Evolutionary conservation across 2,888 invertebrate species (phyloP).

Genomic region (Brachyopa scutellaris): DNA sequence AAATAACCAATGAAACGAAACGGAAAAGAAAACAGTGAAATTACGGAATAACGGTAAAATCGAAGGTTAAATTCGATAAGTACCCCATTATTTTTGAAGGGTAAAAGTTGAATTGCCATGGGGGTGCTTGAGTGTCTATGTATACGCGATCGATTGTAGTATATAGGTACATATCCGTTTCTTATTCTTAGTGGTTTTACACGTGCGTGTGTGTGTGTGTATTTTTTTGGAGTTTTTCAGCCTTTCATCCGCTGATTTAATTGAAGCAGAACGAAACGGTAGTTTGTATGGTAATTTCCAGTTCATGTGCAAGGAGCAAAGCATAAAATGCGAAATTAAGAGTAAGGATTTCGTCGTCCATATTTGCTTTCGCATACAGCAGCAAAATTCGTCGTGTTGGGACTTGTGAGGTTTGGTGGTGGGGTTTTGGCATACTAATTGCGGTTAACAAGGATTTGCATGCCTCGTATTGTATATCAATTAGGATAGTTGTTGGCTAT

Average conservation of each 20-base stretch:
- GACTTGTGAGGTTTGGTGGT: neutral
- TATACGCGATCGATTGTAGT: constrained; percentile 21
- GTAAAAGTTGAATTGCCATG: constrained; percentile 58
- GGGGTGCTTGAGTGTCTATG: constrained; percentile 41
- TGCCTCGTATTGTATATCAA: constrained; percentile 57
- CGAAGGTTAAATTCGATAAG: constrained; percentile 66
- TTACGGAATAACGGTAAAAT: constrained; percentile 33
- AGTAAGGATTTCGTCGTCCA: constrained; percentile 29
- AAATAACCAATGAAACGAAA: neutral
- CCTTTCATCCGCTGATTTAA: constrained; percentile 40
- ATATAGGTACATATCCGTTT: too few species aligned
- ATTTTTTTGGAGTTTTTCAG: neutral
- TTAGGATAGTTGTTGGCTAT: constrained; percentile 59
- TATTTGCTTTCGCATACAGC: too few species aligned
- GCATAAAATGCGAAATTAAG: constrained; percentile 46
- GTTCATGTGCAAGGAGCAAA: constrained; percentile 50
- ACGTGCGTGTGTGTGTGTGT: neutral
- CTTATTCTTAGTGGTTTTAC: constrained; percentile 25
- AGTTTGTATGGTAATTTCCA: constrained; percentile 52
- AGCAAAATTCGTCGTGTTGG: neutral
- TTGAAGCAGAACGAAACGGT: constrained; percentile 49
- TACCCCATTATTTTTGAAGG: constrained; percentile 61
- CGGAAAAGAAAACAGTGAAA: neutral
- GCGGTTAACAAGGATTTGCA: constrained; percentile 48
- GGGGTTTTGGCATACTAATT: constrained; percentile 43